Evolutionary conservation across 1,140 invertebrate genomes (phyloP).

Genomic region (Campoletis sonorensis): DNA sequence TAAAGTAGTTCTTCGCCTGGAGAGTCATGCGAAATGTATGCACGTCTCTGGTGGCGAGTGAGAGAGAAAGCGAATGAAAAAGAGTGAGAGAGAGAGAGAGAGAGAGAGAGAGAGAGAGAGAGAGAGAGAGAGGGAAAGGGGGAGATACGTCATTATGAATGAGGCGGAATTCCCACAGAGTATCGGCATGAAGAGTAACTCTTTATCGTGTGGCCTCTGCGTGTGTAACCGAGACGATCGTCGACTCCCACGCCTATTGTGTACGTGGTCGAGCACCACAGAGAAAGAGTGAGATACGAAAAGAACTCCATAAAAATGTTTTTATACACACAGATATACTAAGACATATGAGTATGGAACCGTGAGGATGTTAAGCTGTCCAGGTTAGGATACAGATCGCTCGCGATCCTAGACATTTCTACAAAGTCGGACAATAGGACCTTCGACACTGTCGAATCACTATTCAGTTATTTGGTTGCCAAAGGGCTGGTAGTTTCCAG

Average conservation of each 20-base stretch:
- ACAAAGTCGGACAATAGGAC: constrained; percentile 39
- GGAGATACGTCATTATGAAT: constrained; percentile 46
- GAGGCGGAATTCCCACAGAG: constrained; percentile 48
- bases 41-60: constrained; percentile 20
- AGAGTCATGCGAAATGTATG: constrained; percentile 41
- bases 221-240: constrained; percentile 65
- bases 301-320: constrained; percentile 63
- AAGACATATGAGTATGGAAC: constrained; percentile 42
- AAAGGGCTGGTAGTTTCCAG: constrained; percentile 60
- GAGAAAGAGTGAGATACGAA: constrained; percentile 33
- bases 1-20: constrained; percentile 28
- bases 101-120: background rate
- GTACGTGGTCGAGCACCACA: constrained; percentile 59
- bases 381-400: constrained; percentile 35
- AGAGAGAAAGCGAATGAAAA: background rate
- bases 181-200: constrained; percentile 59
- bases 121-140: background rate
- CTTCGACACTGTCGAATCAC: constrained; percentile 51
- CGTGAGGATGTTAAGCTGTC: constrained; percentile 63
- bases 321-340: constrained; percentile 55
- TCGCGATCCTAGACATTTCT: constrained; percentile 34
- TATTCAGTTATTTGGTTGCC: constrained; percentile 66
- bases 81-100: background rate
- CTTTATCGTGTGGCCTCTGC: constrained; percentile 62
- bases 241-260: constrained; percentile 74